These are phyloP conservation scores for Stigmatopora argus DNA, from an alignment of 2,113 vertebrate genomes.

Conservation along the genomic window DNA sequence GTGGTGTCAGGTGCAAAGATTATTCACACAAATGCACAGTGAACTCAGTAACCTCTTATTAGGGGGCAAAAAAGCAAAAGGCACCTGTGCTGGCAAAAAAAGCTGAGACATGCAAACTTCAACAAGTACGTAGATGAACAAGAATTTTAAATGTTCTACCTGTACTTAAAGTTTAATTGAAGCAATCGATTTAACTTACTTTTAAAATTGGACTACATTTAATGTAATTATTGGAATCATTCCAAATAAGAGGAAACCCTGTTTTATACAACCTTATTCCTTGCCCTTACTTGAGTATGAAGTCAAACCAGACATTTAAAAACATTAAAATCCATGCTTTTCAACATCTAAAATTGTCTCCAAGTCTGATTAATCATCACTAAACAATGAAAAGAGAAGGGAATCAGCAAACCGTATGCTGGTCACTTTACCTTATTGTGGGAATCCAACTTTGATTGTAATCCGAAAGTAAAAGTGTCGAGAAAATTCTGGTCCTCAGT, in stretches of 20 bases:
- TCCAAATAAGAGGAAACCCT: neutral
- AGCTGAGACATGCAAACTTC: neutral
- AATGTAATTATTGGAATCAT: too few species aligned
- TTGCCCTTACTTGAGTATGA: neutral
- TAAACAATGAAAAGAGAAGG: neutral
- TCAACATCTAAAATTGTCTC: neutral
- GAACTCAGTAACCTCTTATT: slow-evolving; percentile 1
- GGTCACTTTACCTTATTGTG: neutral
- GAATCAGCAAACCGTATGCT: neutral
- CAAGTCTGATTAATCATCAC: neutral
- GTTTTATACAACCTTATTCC: neutral
- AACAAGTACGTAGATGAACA: neutral
- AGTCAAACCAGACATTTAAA: neutral
- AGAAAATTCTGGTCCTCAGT: neutral
- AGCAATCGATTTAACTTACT: too few species aligned
- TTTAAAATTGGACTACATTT: too few species aligned
- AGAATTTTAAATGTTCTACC: neutral
- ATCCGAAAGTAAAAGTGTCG: neutral
- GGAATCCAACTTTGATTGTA: neutral
- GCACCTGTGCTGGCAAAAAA: neutral
- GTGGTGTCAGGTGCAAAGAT: neutral
- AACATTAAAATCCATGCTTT: neutral
- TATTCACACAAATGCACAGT: neutral
- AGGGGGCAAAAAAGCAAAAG: neutral
- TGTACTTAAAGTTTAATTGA: too few species aligned